Evolutionary conservation across 1,140 invertebrate genomes (phyloP), one percentile per base, ranked within the genome.

Genomic region (Littorina saxatilis): DNA sequence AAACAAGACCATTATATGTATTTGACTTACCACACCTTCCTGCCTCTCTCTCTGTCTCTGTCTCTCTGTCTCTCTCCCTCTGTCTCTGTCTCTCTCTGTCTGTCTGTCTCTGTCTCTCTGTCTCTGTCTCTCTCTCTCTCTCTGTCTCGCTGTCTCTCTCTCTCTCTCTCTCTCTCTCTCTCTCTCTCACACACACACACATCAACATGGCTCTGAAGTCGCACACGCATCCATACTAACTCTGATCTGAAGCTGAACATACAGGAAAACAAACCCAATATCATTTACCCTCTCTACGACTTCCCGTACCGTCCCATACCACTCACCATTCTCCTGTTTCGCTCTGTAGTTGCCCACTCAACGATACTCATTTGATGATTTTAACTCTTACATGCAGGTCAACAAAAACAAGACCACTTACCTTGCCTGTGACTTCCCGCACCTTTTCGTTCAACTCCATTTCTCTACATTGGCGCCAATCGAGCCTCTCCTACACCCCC

Each of bases 241-340:
- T n/a, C n/a, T n/a, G n/a, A n/a, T n/a, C n/a, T n/a, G n/a, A n/a
- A n/a, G n/a, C n/a, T n/a, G n/a, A n/a, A n/a, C n/a, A n/a, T n/a
- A n/a, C n/a, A n/a, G n/a, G n/a, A n/a, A n/a, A n/a, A n/a, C n/a
- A n/a, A n/a, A 61, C 5, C 4, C 27, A 23, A 17, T 9, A n/a
- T n/a, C 13, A 89, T 94, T 95, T 94, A 98, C 98, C 95, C 96
- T 95, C 89, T 97, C 94, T n/a, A 99, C 95, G 72, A 99, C 94
- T 93, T 99, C 98, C 66, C 98, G 97, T 50, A 99, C 96, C 95
- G 99, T 97, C 63, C 98, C 99, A 89, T 99, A 99, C 98, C 98
- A 99, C 87, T 98, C 95, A 80, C 97, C 97, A 0, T 96, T 97
- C 70, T 92, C 88, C 72, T 86, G 96, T 86, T 95, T 95, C 7